Evolutionary conservation across 2,888 invertebrate genomes (phyloP), one percentile per base, ranked within the genome.

Genomic region (Archips xylosteana): DNA sequence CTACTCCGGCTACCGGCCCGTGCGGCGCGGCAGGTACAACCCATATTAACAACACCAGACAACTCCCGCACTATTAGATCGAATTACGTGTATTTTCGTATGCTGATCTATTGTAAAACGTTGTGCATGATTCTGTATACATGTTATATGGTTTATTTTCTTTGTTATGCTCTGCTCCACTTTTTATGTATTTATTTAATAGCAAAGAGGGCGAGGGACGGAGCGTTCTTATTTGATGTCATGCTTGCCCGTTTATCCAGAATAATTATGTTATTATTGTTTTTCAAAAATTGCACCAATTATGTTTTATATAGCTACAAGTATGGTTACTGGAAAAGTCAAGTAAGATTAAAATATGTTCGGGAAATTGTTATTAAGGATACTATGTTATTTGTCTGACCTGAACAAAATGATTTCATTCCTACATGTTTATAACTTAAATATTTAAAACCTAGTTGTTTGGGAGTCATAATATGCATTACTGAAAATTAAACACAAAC

Each of bases 1-100:
- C 92, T 95, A 94, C 89, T 88, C 92, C 76, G 95, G 96, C 85
- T 96, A 96, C 91, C 95, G 96, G 90, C 96, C 96, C 81, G 92
- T 95, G 86, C 96, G 97, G 83, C 95, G 97, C 94, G 96, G 96
- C 91, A 96, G 97, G 96, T 97, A 93, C 89, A 87, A 86, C 81
- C 92, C 92, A 75, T 92, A 92, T 82, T 92, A 88, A 87, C 81
- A 77, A 77, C 77, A 72, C 75, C 76, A 74, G 75, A 73, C 69
- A 65, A 70, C 76, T 74, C 65, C 74, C 42, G 12, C 57, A 67
- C 57, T 57, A 54, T 73, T 73, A 73, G 47, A 73, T 74, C 74
- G 69, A 70, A 74, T 73, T 73, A 73, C 72, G 45, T 45, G 61
- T 71, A 63, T 47, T 13, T 36, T 23, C 8, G 57, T 64, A 65